Evolutionary conservation across 2,797 vertebrate species (phyloP), one percentile per base, ranked within the genome.

Genomic region (Hemibagrus guttatus): DNA sequence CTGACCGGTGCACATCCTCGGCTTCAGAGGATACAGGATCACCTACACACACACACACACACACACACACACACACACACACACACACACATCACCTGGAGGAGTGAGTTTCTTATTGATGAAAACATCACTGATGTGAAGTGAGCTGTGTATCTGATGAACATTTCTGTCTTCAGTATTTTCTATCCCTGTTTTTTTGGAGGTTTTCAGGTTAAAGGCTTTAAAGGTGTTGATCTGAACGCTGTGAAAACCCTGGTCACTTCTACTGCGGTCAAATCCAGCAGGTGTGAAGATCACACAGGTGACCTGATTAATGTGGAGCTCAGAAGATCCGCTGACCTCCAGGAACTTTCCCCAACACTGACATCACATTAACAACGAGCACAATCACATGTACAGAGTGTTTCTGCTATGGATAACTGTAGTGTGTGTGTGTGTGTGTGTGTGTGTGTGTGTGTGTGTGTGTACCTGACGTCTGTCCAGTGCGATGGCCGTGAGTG

Each of bases 21-120:
- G 97, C 90, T 97, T 97, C 88, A 99, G 87, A 0, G 97, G 98
- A 83, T 98, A 95, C 93, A 99, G 94, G 89, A 99, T 98, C 35
- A 98, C 96, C 98, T 99, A 88, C 31, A 85, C 13, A 49, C 76
- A 91, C n/a, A 90, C 49, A 81, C 42, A 52, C 74, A 66, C 71
- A 85, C n/a, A 46, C 83, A 81, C 86, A 59, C 69, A 71, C 28
- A 82, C 75, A 80, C 78, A 61, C 39, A 98, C 96, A 97, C 98
- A 88, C 28, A 66, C 28, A 6, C 6, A 7, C 46, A 8, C 46
- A 8, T 49, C 46, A 49, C 46, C 46, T 6, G 6, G 46, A 7
- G 46, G 46, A 49, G 46, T 49, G 46, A 49, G 7, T 49, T 49
- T 49, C 46, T 8, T 8, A 1, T 49, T 8, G 46, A 49, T 7